Percentiles rank a stretch among this genome's conserved stretches.
These are phyloP conservation scores for Sylvicola cinctus DNA, from an alignment of 2,888 invertebrate species.

Conservation along the genomic window DNA sequence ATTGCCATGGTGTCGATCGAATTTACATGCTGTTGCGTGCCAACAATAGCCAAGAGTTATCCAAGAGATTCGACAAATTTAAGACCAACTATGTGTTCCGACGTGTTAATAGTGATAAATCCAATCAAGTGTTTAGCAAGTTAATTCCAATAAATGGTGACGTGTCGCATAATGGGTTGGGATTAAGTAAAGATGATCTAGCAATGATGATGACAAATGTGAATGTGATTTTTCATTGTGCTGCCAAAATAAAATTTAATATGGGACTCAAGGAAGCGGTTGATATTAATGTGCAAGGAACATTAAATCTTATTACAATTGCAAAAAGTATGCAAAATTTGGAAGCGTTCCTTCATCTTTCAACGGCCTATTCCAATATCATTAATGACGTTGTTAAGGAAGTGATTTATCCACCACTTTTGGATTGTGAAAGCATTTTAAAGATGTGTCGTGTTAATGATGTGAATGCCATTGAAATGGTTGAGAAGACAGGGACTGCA, in stretches of 20 bases:
- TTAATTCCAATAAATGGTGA: constrained; percentile 6
- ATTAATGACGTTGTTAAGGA: constrained; percentile 27
- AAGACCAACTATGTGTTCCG: constrained; percentile 5
- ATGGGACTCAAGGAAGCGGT: constrained; percentile 24
- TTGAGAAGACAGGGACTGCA: constrained; percentile 6
- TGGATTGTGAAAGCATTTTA: constrained; percentile 6
- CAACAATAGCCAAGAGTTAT: constrained; percentile 4
- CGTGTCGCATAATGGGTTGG: constrained; percentile 3
- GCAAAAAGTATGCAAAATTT: constrained; percentile 7
- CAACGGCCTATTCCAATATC: constrained; percentile 34
- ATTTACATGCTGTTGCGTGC: constrained; percentile 9
- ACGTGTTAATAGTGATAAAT: constrained; percentile 2
- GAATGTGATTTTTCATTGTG: constrained; percentile 30
- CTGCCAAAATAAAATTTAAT: constrained; percentile 32
- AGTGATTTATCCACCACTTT: constrained; percentile 22
- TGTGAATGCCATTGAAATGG: constrained; percentile 1
- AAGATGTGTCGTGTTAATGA: background rate
- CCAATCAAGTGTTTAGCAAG: constrained; percentile 6
- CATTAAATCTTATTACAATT: constrained; percentile 7
- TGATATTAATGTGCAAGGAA: constrained; percentile 9
- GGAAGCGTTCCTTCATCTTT: constrained; percentile 28
- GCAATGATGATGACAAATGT: constrained; percentile 11
- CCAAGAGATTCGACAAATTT: constrained; percentile 6
- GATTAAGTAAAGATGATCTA: constrained; percentile 5
- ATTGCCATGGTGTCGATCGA: constrained; percentile 9